Percentiles rank a stretch among this genome's conserved stretches.
Conservation (phyloP, 2,797 vertebrate species). For the Acanthurus lineatus region DNA sequence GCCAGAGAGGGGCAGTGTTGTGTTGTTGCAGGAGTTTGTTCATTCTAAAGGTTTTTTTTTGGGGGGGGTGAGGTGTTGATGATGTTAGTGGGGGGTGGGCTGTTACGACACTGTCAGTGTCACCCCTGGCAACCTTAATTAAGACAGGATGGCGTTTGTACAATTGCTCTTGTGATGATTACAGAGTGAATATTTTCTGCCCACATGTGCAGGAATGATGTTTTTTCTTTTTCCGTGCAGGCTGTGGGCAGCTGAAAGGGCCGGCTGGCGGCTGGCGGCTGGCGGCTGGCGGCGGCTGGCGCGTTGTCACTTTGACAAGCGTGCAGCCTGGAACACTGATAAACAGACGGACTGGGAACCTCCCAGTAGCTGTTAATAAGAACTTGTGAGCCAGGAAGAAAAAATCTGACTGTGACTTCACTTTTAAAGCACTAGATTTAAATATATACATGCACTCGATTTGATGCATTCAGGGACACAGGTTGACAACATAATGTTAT, state of each 20-base stretch:
- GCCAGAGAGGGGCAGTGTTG: constrained; percentile 76
- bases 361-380: constrained; percentile 3
- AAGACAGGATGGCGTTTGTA: constrained; percentile 59
- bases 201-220: constrained; percentile 49
- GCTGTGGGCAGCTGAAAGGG: constrained; percentile 49
- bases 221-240: background rate
- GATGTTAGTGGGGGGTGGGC: background rate
- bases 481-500: background rate
- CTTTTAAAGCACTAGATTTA: background rate
- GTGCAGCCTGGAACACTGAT: constrained; percentile 18
- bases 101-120: constrained; percentile 41
- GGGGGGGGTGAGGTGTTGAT: background rate
- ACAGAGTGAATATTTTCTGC: constrained; percentile 61
- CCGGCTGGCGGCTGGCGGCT: too few species aligned
- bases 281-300: too few species aligned
- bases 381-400: background rate
- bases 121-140: constrained; percentile 80
- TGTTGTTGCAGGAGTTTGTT: background rate
- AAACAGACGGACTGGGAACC: constrained; percentile 34
- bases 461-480: background rate
- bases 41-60: background rate
- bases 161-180: constrained; percentile 75
- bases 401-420: background rate
- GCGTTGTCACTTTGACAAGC: constrained; percentile 16
- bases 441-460: background rate